phyloP scores from a whole-genome alignment of 2,113 vertebrate genomes.

The Dromiciops gliroides region DNA sequence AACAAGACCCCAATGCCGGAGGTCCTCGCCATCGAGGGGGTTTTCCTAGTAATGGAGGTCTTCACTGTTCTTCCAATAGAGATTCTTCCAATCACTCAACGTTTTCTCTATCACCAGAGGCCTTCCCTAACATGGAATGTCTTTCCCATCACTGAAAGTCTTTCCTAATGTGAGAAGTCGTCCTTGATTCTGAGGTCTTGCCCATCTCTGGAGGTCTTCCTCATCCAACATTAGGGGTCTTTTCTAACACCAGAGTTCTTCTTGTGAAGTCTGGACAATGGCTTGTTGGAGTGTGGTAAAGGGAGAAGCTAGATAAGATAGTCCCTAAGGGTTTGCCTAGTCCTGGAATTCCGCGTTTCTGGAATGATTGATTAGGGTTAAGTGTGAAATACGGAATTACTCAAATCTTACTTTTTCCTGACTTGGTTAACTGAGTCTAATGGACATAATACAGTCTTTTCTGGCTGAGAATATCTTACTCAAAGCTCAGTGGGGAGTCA shows the following conservation, averaged over 20 bases:
- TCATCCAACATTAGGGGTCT: neutral
- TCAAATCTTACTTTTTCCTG: neutral
- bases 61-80: neutral
- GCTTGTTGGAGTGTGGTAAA: neutral
- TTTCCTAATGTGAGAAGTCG: neutral
- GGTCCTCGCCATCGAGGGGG: neutral
- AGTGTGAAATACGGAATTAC: neutral
- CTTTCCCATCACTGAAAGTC: neutral
- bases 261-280: neutral
- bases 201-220: neutral
- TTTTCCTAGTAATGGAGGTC: neutral
- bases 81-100: too few relatives aligned
- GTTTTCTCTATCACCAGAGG: neutral
- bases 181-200: neutral
- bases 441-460: neutral
- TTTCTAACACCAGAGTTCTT: neutral
- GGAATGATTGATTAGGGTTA: neutral
- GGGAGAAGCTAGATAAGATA: neutral
- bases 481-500: neutral
- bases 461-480: neutral
- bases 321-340: neutral
- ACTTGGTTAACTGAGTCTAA: neutral
- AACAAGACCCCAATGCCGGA: neutral
- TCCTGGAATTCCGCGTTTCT: neutral
- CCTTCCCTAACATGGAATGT: neutral